Evolutionary conservation across 1,140 invertebrate species (phyloP).

Genomic region (Caenorhabditis brenneri): DNA sequence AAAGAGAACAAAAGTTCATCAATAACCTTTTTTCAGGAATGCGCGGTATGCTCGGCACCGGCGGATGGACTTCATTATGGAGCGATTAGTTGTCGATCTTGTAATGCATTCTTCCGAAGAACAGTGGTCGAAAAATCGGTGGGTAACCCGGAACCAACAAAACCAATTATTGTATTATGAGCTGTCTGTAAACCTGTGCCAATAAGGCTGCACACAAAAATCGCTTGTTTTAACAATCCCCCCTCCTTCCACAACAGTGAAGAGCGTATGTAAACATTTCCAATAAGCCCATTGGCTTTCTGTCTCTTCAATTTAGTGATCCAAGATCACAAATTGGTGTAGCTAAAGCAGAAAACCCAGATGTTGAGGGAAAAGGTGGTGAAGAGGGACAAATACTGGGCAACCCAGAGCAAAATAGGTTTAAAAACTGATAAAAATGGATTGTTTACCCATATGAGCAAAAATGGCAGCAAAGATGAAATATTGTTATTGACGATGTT

Average conservation of each 20-base stretch:
- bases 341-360: too few relatives aligned
- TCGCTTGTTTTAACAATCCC: conserved; percentile 6
- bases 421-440: background rate
- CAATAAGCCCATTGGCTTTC: conserved; percentile 29
- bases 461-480: background rate
- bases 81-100: conserved; percentile 50
- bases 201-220: conserved; percentile 19
- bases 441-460: background rate
- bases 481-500: background rate
- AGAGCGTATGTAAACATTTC: conserved; percentile 31
- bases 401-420: background rate
- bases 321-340: background rate
- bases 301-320: background rate
- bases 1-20: too few relatives aligned
- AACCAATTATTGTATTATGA: background rate
- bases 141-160: background rate
- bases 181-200: background rate
- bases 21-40: conserved; percentile 1
- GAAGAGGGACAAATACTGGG: too few relatives aligned
- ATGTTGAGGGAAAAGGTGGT: background rate
- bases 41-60: background rate
- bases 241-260: background rate
- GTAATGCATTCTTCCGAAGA: conserved; percentile 56
- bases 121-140: conserved; percentile 48
- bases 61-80: conserved; percentile 58